These are phyloP conservation scores for Neodon shergylaensis DNA, from an alignment of 2,113 vertebrate species.

Conservation along the genomic window DNA sequence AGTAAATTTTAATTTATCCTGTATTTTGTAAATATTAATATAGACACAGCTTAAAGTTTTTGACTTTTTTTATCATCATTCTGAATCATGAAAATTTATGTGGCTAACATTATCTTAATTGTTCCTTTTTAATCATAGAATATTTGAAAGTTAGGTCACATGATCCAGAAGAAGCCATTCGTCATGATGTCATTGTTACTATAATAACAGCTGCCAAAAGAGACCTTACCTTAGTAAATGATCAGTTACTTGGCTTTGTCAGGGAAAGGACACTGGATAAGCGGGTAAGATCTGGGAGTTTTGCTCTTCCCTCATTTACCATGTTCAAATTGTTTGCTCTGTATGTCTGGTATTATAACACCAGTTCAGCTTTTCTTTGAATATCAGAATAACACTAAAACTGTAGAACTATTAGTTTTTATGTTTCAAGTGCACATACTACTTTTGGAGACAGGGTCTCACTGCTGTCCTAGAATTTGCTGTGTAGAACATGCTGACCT, in stretches of 20 bases:
- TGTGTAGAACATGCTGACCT: not conserved
- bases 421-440: not conserved
- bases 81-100: constrained; percentile 31
- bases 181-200: constrained; percentile 99
- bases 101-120: constrained; percentile 35
- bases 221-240: constrained; percentile 97
- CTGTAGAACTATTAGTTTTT: not conserved
- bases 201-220: constrained; percentile 99
- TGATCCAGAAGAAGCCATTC: constrained; percentile 99
- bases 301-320: constrained; percentile 49
- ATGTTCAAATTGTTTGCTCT: constrained; percentile 8
- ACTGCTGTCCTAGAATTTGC: not conserved
- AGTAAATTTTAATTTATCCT: not conserved
- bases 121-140: constrained; percentile 84
- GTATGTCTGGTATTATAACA: not conserved
- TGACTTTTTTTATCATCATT: constrained; percentile 9
- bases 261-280: constrained; percentile 98
- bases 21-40: not conserved
- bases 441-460: not conserved
- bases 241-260: constrained; percentile 97
- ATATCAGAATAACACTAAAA: not conserved
- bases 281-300: constrained; percentile 89
- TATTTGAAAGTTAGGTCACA: constrained; percentile 98
- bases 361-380: not conserved
- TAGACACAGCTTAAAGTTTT: constrained; percentile 1